phyloP scores from a whole-genome alignment of 2,113 vertebrate genomes.

The Rhinoderma darwinii region DNA sequence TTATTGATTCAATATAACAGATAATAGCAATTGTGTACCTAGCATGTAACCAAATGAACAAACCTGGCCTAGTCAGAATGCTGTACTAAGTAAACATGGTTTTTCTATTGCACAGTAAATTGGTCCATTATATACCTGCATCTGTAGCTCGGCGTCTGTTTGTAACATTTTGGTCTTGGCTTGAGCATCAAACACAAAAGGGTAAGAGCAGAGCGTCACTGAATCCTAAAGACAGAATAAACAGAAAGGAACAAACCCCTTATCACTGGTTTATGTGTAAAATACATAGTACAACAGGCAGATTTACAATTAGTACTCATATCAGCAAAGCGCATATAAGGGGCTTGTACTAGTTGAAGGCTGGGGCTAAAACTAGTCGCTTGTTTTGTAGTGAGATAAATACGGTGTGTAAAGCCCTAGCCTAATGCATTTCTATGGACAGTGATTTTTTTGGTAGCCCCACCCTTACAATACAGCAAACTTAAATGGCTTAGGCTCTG shows the following conservation, averaged over 20 bases:
- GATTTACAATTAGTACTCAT: no score
- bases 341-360: no score
- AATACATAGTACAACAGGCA: neutral
- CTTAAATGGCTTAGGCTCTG: no score
- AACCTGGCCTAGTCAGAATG: neutral
- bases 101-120: neutral
- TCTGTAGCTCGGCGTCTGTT: slow-evolving; percentile 95
- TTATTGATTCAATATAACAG: no score
- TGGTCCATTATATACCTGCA: slow-evolving; percentile 81
- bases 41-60: neutral
- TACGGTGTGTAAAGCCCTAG: no score
- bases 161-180: slow-evolving; percentile 98
- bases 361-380: no score
- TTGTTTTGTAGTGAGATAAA: no score
- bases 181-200: slow-evolving; percentile 95
- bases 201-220: slow-evolving; percentile 94
- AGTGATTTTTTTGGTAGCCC: no score
- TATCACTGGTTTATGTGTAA: neutral
- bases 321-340: no score
- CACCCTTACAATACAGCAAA: no score
- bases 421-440: no score
- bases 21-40: no score
- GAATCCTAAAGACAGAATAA: slow-evolving; percentile 75
- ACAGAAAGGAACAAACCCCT: neutral
- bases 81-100: neutral